Conservation (phyloP, 2,888 invertebrate species). For the Laothoe populi region DNA sequence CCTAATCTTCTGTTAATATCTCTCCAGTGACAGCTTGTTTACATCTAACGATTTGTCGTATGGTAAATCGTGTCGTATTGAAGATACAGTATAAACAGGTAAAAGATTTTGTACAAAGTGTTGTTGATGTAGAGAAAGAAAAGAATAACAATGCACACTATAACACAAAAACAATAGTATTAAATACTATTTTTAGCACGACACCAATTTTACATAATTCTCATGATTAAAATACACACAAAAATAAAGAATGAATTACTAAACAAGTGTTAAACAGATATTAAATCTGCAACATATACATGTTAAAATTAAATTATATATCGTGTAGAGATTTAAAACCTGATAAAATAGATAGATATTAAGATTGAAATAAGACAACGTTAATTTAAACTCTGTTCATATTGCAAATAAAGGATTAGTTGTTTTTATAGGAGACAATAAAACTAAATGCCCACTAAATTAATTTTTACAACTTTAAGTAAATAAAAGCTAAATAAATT, state of each 20-base stretch:
- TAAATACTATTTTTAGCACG: no score
- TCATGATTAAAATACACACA: neutral
- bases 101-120: no score
- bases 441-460: no score
- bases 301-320: neutral
- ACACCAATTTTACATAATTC: neutral
- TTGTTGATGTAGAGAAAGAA: no score
- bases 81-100: no score
- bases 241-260: neutral
- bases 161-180: no score
- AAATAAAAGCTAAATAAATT: no score
- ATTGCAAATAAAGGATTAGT: neutral
- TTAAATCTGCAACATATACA: neutral
- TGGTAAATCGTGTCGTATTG: neutral
- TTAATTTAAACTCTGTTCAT: neutral
- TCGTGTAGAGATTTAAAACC: neutral
- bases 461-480: no score
- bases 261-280: neutral
- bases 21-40: constrained; percentile 6
- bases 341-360: neutral
- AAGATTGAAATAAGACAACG: neutral
- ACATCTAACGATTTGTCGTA: constrained; percentile 18
- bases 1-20: constrained; percentile 32
- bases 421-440: no score
- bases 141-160: no score